A percentile compares a stretch with the other conserved stretches of the same genome.
phyloP scores from a whole-genome alignment of 2,797 vertebrate genomes.

The Morelia viridis region DNA sequence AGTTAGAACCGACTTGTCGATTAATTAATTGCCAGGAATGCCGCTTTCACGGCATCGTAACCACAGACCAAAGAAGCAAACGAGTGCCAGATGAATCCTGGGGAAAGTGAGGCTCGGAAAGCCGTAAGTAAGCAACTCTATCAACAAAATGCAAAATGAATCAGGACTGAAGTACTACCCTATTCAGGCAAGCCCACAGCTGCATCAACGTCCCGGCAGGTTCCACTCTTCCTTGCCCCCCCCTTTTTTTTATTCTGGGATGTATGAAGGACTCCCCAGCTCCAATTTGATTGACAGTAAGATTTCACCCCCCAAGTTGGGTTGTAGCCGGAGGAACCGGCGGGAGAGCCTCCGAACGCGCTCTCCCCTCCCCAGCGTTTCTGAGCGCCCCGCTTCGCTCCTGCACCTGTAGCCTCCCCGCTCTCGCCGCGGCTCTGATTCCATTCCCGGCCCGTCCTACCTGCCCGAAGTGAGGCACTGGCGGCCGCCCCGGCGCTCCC shows the following conservation, averaged over 20 bases:
- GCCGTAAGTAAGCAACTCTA: neutral
- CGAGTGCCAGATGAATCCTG: neutral
- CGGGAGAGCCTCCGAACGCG: neutral
- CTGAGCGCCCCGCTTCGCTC: neutral
- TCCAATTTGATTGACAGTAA: neutral
- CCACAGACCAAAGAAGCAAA: neutral
- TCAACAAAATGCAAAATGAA: neutral
- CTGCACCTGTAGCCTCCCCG: neutral
- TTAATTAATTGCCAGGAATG: neutral
- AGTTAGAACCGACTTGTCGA: neutral
- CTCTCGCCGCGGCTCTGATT: neutral
- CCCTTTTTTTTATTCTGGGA: rapidly evolving
- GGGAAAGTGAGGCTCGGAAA: neutral
- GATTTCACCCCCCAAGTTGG: neutral
- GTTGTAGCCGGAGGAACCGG: too few species aligned
- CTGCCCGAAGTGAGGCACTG: neutral
- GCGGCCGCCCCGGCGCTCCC: neutral
- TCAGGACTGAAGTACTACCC: neutral
- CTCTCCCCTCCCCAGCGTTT: neutral
- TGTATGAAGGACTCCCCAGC: neutral
- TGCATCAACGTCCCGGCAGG: neutral
- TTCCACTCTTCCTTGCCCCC: neutral
- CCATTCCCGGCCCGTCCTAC: neutral
- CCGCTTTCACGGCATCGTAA: neutral
- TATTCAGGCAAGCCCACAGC: neutral